Evolutionary conservation across 1,140 invertebrate genomes (phyloP), one percentile per base, ranked within the genome.

Genomic region (Aphis craccivora): DNA sequence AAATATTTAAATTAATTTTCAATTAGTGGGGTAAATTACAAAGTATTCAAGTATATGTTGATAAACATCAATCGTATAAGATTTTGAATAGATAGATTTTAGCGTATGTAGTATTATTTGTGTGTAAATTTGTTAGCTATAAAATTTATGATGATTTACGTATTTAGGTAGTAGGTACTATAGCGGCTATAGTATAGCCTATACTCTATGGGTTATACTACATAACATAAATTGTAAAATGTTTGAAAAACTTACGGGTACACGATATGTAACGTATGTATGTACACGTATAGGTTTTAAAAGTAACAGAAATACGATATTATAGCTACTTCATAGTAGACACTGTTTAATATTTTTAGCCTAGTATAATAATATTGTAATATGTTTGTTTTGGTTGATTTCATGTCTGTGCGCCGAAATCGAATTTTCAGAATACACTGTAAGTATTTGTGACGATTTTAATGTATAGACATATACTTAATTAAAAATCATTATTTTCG

Each of bases 371-470:
- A 86, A 14, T 51, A 51, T n/a, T n/a, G n/a, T 60, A 30, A 60
- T 25, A 84, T 86, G 43, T 89, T 89, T 55, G 0, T 90, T 90
- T 67, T 90, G 4, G 48, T 90, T 93, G 94, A 93, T 94, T 95
- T 95, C 94, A 95, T 95, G 93, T 94, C 88, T 93, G 84, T 94
- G 88, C 25, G n/a, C 30, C n/a, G 93, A 94, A 48, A 90, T 22
- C 93, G 37, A 88, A 84, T 94, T 93, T 94, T 84, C 94, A 96
- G 97, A 97, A 95, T 97, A 97, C 94, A 95, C 94, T 1, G 94
- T 94, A 93, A 94, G 94, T 94, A 48, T 43, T 22, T 88, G 8
- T 37, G 22, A 84, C 5, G n/a, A 18, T n/a, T 91, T 4, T 43
- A 35, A 88, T 92, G 35, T 20, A 53, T 25, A 18, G 37, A 23